Percentiles rank a stretch among this genome's conserved stretches.
Conservation (phyloP, 2,888 invertebrate genomes). For the Hirtodrosophila confusa region DNA sequence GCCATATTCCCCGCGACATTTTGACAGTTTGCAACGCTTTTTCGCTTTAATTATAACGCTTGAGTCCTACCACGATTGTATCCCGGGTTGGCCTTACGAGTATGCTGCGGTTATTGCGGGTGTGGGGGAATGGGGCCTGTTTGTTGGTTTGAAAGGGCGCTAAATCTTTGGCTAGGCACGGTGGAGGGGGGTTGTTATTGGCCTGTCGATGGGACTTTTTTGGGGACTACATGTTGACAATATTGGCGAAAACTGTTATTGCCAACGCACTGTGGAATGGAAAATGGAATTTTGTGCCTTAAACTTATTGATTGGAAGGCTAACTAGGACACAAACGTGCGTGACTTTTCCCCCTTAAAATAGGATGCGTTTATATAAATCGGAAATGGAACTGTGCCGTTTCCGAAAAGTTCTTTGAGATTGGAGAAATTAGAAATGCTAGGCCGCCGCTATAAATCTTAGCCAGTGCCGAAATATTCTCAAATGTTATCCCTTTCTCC, state of each 20-base stretch:
- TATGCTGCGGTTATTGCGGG: conserved; percentile 32
- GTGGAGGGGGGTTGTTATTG: conserved; percentile 26
- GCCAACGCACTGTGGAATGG: conserved; percentile 14
- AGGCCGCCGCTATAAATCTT: no score
- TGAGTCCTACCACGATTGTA: neutral
- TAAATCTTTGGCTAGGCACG: conserved; percentile 22
- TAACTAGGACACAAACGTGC: no score
- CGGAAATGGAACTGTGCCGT: no score
- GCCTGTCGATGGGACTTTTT: conserved; percentile 41
- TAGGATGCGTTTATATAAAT: no score
- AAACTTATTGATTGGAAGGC: conserved; percentile 5
- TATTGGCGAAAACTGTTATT: conserved; percentile 22
- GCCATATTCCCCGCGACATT: conserved; percentile 46
- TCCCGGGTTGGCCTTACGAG: conserved; percentile 16
- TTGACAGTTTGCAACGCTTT: conserved; percentile 60
- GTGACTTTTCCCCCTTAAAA: no score
- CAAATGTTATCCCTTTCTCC: no score
- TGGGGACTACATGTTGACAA: conserved; percentile 25
- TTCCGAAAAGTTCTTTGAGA: no score
- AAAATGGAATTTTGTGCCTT: neutral
- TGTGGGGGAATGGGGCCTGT: neutral
- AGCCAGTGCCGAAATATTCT: no score
- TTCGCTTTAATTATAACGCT: conserved; percentile 62
- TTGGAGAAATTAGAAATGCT: no score
- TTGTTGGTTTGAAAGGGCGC: neutral